phyloP scores from a whole-genome alignment of 2,113 vertebrate species.

The Cryptomyrus ogoouensis region DNA sequence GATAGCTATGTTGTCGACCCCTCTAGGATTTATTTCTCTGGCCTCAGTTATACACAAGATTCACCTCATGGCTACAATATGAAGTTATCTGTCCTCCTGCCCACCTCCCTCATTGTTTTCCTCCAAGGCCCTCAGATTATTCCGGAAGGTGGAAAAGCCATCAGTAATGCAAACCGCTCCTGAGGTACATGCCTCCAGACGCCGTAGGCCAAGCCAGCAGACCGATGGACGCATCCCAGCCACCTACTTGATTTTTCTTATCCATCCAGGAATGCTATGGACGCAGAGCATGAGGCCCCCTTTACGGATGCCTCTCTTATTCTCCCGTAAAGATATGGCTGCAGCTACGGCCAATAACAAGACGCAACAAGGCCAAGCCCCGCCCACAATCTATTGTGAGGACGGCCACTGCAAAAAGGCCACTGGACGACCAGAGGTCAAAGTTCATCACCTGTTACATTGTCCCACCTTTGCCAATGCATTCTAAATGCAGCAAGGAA shows the following conservation, averaged over 20 bases:
- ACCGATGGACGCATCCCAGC: not conserved
- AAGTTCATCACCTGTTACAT: not conserved
- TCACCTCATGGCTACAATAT: not conserved
- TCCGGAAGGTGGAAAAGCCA: not conserved
- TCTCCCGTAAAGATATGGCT: not conserved
- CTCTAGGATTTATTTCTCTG: not conserved
- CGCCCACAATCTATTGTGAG: not conserved
- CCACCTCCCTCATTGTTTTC: not conserved
- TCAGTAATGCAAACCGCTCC: not conserved
- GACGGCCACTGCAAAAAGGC: not conserved
- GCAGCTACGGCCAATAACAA: not conserved
- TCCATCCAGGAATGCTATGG: not conserved
- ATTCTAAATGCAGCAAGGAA: not conserved
- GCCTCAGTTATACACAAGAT: not conserved
- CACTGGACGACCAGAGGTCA: not conserved
- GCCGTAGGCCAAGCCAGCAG: not conserved
- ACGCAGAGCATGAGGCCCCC: not conserved
- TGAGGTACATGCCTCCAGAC: not conserved
- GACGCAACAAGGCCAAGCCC: not conserved
- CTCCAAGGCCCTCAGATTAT: not conserved
- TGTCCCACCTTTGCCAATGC: not conserved
- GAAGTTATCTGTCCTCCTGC: not conserved
- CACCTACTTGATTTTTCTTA: not conserved
- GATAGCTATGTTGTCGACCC: not conserved
- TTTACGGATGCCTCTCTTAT: not conserved